These are phyloP conservation scores for Gallirallus australis DNA, from an alignment of 2,797 vertebrate genomes.

Conservation along the genomic window DNA sequence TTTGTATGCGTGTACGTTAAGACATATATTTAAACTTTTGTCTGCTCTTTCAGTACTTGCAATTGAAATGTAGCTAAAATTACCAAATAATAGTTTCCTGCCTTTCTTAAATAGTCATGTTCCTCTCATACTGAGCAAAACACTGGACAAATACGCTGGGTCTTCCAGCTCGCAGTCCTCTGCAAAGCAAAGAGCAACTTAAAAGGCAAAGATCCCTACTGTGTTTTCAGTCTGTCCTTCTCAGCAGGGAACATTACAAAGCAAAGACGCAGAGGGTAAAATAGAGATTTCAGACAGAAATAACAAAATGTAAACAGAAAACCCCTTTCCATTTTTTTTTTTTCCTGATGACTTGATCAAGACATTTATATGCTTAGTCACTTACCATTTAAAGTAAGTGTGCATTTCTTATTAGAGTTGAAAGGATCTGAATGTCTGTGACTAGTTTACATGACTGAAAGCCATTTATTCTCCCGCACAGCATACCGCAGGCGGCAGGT, in stretches of 20 bases:
- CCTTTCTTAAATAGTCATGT: slow-evolving; percentile 6
- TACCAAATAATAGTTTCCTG: slow-evolving; percentile 17
- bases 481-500: background rate
- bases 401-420: slow-evolving; percentile 34
- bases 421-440: slow-evolving; percentile 32
- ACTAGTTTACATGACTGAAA: slow-evolving; percentile 37
- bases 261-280: slow-evolving; percentile 10
- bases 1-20: background rate
- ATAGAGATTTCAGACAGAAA: slow-evolving; percentile 55
- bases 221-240: slow-evolving; percentile 60
- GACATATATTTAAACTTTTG: slow-evolving; percentile 15
- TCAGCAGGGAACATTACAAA: slow-evolving; percentile 33
- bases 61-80: slow-evolving; percentile 17
- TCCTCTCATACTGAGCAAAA: slow-evolving; percentile 6
- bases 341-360: background rate
- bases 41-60: background rate
- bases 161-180: background rate
- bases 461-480: background rate
- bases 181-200: slow-evolving; percentile 45
- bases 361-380: slow-evolving; percentile 32
- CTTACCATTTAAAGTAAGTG: slow-evolving; percentile 38
- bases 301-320: slow-evolving; percentile 44
- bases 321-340: background rate
- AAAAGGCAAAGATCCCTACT: slow-evolving; percentile 44
- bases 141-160: background rate